These are phyloP conservation scores for Escarpia spicata DNA, from an alignment of 2,888 invertebrate species.

Conservation along the genomic window DNA sequence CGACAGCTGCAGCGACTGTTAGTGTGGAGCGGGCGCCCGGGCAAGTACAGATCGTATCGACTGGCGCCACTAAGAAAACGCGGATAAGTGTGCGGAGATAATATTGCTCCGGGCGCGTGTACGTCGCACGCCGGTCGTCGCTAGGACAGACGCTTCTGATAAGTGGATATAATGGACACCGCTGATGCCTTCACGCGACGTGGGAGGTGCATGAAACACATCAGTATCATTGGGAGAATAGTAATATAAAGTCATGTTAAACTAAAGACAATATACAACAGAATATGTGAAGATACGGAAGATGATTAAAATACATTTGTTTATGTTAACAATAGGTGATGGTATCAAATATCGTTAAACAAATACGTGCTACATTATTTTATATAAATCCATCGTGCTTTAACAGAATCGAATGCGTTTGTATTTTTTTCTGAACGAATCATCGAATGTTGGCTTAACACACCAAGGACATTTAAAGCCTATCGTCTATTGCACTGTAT, in stretches of 20 bases:
- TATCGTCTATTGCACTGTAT: too few relatives aligned
- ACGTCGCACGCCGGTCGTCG: neutral
- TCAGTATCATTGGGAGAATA: too few relatives aligned
- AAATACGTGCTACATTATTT: neutral
- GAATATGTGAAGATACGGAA: too few relatives aligned
- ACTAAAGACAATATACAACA: too few relatives aligned
- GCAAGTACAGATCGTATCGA: conserved; percentile 2
- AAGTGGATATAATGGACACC: neutral
- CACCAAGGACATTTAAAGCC: neutral
- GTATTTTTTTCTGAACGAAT: neutral
- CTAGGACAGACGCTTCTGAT: neutral
- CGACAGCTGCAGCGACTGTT: neutral
- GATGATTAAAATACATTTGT: too few relatives aligned
- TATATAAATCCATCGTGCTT: neutral
- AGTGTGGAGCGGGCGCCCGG: neutral
- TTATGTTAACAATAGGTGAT: neutral
- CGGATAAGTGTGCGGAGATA: neutral
- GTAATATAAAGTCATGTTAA: too few relatives aligned
- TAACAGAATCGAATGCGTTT: neutral
- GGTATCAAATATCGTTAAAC: neutral
- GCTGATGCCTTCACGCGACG: neutral
- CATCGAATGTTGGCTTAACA: neutral
- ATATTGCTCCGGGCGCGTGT: neutral
- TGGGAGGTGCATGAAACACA: neutral
- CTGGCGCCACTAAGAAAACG: conserved; percentile 10